Conservation (phyloP, 2,888 invertebrate genomes). For the Abrostola triplasia region DNA sequence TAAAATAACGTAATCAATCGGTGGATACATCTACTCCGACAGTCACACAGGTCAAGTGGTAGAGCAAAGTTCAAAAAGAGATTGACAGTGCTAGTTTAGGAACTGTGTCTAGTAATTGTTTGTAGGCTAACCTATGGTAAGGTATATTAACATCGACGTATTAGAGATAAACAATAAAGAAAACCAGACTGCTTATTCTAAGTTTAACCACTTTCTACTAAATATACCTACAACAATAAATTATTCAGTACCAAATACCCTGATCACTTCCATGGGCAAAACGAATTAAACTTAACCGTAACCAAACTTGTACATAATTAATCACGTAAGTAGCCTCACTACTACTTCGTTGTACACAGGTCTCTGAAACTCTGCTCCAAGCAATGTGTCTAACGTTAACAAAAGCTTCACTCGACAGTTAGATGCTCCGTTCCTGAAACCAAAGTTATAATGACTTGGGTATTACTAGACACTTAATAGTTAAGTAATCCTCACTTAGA, state of each 20-base stretch:
- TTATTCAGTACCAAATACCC: conserved; percentile 27
- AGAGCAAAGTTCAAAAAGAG: too few relatives aligned
- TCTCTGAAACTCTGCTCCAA: conserved; percentile 41
- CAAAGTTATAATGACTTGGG: conserved; percentile 50
- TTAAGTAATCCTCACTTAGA: conserved; percentile 31
- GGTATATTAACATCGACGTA: too few relatives aligned
- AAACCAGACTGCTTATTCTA: neutral
- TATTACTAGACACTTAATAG: conserved; percentile 37
- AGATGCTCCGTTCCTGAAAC: conserved; percentile 48
- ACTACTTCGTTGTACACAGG: conserved; percentile 18
- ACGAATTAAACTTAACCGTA: conserved; percentile 23
- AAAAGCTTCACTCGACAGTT: conserved; percentile 52
- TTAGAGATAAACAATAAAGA: too few relatives aligned
- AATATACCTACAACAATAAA: conserved; percentile 39
- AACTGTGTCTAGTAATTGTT: too few relatives aligned
- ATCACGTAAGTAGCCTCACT: conserved; percentile 36
- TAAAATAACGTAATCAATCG: too few relatives aligned
- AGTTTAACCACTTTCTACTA: neutral
- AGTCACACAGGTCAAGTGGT: too few relatives aligned
- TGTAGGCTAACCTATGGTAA: too few relatives aligned
- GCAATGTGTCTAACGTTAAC: conserved; percentile 52
- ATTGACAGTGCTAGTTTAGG: too few relatives aligned
- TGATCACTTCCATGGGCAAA: conserved; percentile 43
- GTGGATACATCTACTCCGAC: too few relatives aligned
- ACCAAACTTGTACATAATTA: conserved; percentile 38